phyloP scores from a whole-genome alignment of 2,113 vertebrate species.

The Reinhardtius hippoglossoides region DNA sequence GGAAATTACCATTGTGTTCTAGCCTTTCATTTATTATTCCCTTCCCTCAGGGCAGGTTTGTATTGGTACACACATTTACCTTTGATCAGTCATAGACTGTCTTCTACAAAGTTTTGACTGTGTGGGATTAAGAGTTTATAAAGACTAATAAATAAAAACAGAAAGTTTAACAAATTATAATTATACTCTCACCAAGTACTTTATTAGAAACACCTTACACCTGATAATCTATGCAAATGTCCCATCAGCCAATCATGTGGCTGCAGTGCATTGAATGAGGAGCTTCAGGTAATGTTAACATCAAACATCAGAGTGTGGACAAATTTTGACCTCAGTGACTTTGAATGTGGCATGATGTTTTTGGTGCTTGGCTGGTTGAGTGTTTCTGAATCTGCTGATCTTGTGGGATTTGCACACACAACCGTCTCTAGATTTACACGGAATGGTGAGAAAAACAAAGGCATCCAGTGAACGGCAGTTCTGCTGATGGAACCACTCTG shows the following conservation, averaged over 20 bases:
- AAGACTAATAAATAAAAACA: too few relatives aligned
- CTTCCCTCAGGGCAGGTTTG: constrained; percentile 7
- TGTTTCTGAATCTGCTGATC: neutral
- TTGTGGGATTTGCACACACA: neutral
- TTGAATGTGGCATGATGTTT: neutral
- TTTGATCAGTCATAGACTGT: neutral
- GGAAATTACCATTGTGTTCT: constrained; percentile 42
- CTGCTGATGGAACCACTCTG: neutral
- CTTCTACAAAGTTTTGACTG: neutral
- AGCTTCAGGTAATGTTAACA: neutral
- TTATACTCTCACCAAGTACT: too few relatives aligned
- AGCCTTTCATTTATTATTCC: constrained; percentile 21
- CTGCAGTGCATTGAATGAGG: neutral
- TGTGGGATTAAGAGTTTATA: neutral
- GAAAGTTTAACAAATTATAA: too few relatives aligned
- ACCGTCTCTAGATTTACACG: neutral
- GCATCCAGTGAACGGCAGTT: constrained; percentile 2
- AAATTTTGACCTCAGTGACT: neutral
- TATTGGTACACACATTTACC: constrained; percentile 11
- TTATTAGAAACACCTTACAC: neutral
- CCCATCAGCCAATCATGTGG: neutral
- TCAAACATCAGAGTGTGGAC: neutral
- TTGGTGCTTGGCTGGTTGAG: neutral
- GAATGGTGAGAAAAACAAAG: neutral
- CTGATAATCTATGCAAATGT: neutral